These are phyloP conservation scores for Microcebus ravelobensis DNA, from an alignment of 2,113 vertebrate species.

Conservation along the genomic window DNA sequence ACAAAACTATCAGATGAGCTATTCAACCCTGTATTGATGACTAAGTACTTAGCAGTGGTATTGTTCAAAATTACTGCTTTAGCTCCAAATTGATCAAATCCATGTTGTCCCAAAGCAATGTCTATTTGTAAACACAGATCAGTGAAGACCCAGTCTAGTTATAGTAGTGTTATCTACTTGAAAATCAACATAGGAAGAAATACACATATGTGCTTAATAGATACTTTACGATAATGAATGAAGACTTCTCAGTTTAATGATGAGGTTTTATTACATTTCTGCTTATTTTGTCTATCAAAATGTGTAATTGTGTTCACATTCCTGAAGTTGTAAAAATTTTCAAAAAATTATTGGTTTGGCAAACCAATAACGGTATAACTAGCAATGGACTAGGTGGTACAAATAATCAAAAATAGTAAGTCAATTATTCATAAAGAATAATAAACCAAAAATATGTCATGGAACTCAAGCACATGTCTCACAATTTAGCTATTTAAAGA, in stretches of 20 bases:
- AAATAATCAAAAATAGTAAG: background rate
- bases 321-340: background rate
- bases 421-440: background rate
- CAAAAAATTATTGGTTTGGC: background rate
- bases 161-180: background rate
- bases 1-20: conserved; percentile 36
- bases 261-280: background rate
- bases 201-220: background rate
- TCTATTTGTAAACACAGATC: background rate
- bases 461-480: background rate
- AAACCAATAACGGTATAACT: background rate
- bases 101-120: too few species aligned
- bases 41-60: background rate
- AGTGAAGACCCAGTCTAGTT: background rate
- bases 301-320: background rate
- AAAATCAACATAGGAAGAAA: background rate
- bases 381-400: background rate
- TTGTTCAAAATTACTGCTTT: conserved; percentile 41
- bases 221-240: background rate
- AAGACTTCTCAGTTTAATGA: background rate
- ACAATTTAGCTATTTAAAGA: background rate
- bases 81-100: conserved; percentile 25
- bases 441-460: background rate
- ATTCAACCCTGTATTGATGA: background rate
- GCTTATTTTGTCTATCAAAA: background rate